A percentile compares a stretch with the other conserved stretches of the same genome.
Conservation (phyloP, 2,797 vertebrate species). For the Lithobates sylvaticus region DNA sequence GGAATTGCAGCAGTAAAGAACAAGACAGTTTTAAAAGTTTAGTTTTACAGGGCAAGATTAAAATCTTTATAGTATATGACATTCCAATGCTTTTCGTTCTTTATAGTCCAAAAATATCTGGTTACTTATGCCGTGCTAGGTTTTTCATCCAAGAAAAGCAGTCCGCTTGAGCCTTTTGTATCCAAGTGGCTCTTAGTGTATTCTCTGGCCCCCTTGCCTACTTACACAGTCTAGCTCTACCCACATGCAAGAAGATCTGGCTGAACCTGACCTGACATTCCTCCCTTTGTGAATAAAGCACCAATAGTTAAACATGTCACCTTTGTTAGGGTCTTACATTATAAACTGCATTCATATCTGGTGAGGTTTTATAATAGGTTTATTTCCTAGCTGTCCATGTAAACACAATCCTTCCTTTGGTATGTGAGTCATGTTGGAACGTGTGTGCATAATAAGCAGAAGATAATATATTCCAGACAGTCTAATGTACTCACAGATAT, state of each 20-base stretch:
- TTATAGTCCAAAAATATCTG: constrained; percentile 4
- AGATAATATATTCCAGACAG: constrained; percentile 33
- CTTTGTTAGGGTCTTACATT: constrained; percentile 46
- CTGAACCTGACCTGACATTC: constrained; percentile 13
- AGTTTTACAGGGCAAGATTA: constrained; percentile 41
- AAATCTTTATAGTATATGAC: constrained; percentile 43
- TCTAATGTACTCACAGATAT: constrained; percentile 8
- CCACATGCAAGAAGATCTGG: neutral
- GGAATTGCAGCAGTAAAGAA: neutral
- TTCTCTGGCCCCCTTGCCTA: neutral
- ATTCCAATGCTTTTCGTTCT: constrained; percentile 25
- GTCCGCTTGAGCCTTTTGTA: constrained; percentile 7
- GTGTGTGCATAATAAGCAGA: constrained; percentile 34
- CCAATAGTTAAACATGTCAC: constrained; percentile 43
- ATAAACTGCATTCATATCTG: constrained; percentile 48
- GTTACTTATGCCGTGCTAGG: constrained; percentile 19
- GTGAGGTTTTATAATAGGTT: constrained; percentile 36
- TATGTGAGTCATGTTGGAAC: constrained; percentile 49
- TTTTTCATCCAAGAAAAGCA: constrained; percentile 28
- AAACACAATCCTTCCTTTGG: constrained; percentile 42
- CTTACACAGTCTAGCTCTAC: neutral
- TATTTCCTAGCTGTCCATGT: constrained; percentile 47
- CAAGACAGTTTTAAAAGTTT: constrained; percentile 32
- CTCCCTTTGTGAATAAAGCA: constrained; percentile 5
- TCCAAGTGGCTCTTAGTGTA: neutral